A percentile compares a stretch with the other conserved stretches of the same genome.
phyloP scores from a whole-genome alignment of 2,113 vertebrate species.

The Eonycteris spelaea region DNA sequence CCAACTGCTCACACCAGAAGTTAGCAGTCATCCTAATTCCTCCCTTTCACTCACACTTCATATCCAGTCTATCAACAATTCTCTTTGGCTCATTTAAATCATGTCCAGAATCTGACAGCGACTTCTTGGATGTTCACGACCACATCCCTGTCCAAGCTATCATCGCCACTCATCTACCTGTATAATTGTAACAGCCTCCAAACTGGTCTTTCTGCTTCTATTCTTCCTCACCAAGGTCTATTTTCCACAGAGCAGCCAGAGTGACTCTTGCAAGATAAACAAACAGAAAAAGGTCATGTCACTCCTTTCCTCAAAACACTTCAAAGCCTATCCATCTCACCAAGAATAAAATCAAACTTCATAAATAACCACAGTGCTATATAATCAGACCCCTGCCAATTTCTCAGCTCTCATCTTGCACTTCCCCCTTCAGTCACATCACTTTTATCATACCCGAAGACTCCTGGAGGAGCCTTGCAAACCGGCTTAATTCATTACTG shows the following conservation, averaged over 20 bases:
- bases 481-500: not conserved
- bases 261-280: not conserved
- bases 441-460: not conserved
- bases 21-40: not conserved
- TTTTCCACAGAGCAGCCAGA: not conserved
- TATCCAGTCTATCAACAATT: not conserved
- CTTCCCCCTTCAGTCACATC: not conserved
- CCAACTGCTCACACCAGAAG: not conserved
- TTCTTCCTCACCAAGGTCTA: not conserved
- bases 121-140: not conserved
- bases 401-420: not conserved
- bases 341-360: not conserved
- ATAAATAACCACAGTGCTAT: not conserved
- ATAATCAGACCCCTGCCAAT: not conserved
- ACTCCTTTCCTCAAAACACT: not conserved
- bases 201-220: not conserved
- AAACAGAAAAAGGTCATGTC: not conserved
- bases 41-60: not conserved
- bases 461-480: not conserved
- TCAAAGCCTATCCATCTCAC: not conserved
- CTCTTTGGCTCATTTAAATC: not conserved
- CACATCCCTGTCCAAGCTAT: not conserved
- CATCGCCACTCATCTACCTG: not conserved
- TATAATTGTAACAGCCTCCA: not conserved
- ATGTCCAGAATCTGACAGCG: not conserved